These are phyloP conservation scores for Fragum sueziense DNA, from an alignment of 2,888 invertebrate genomes.

Conservation along the genomic window DNA sequence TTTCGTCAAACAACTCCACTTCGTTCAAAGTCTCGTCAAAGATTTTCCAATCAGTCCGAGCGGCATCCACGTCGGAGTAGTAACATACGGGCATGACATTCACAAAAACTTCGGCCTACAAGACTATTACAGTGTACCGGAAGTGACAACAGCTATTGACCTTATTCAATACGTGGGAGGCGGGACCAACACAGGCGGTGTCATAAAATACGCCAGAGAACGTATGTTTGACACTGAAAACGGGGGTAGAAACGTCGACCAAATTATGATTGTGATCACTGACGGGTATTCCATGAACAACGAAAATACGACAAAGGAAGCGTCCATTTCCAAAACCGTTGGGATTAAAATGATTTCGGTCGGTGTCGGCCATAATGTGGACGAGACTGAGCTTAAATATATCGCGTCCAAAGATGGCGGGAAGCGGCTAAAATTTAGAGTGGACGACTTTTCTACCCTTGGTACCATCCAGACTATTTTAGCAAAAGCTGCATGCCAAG, in stretches of 20 bases:
- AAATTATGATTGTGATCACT: slow-evolving; percentile 70
- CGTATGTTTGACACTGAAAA: slow-evolving; percentile 50
- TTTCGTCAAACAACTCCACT: slow-evolving; percentile 66
- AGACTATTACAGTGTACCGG: slow-evolving; percentile 23
- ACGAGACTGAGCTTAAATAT: slow-evolving; percentile 61
- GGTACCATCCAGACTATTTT: slow-evolving; percentile 60
- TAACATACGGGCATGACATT: slow-evolving; percentile 55
- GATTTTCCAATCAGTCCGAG: slow-evolving; percentile 60
- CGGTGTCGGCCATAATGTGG: slow-evolving; percentile 60
- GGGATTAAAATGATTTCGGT: slow-evolving; percentile 64
- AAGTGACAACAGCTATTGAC: slow-evolving; percentile 40
- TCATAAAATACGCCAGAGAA: slow-evolving; percentile 54
- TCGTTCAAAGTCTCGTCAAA: slow-evolving; percentile 65
- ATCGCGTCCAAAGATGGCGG: slow-evolving; percentile 67
- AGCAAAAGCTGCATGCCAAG: slow-evolving; percentile 65
- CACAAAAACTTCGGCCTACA: slow-evolving; percentile 46
- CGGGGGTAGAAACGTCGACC: slow-evolving; percentile 63
- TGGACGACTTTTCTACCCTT: slow-evolving; percentile 68
- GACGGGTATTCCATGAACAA: slow-evolving; percentile 65
- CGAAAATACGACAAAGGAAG: slow-evolving; percentile 49
- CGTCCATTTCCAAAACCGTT: slow-evolving; percentile 36
- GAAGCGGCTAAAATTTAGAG: slow-evolving; percentile 65
- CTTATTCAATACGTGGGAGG: slow-evolving; percentile 44
- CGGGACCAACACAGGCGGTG: slow-evolving; percentile 54
- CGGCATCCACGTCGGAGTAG: slow-evolving; percentile 57